These are phyloP conservation scores for Lasioglossum marginatum DNA, from an alignment of 2,888 invertebrate species.

Conservation along the genomic window DNA sequence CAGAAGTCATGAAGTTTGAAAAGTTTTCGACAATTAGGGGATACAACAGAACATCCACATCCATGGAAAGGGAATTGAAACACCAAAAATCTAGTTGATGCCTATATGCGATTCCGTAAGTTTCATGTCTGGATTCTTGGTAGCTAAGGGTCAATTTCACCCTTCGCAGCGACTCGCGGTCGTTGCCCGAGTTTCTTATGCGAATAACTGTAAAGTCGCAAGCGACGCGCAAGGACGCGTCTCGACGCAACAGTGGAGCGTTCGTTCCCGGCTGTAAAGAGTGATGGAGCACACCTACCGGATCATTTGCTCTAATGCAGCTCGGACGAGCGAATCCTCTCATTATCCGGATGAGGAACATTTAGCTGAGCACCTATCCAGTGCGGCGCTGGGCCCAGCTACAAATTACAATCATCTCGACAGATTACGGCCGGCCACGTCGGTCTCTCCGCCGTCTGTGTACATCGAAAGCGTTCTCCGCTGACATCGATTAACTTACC, in stretches of 20 bases:
- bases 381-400: slow-evolving; percentile 37
- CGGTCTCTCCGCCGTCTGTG: slow-evolving; percentile 2
- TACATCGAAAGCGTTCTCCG: slow-evolving; percentile 13
- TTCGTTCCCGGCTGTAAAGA: slow-evolving; percentile 8
- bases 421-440: slow-evolving; percentile 44
- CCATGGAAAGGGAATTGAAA: background rate
- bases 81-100: background rate
- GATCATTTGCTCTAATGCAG: slow-evolving; percentile 72
- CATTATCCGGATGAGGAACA: slow-evolving; percentile 68
- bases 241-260: slow-evolving; percentile 6
- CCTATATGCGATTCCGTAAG: background rate
- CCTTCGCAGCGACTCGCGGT: slow-evolving; percentile 4
- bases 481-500: slow-evolving; percentile 42
- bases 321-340: slow-evolving; percentile 62
- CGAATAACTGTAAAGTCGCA: slow-evolving; percentile 45
- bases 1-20: no score
- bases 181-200: slow-evolving; percentile 53
- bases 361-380: slow-evolving; percentile 64
- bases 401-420: slow-evolving; percentile 70
- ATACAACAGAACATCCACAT: no score
- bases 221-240: slow-evolving; percentile 36
- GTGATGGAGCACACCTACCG: slow-evolving; percentile 52
- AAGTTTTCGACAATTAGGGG: no score
- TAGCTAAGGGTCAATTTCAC: slow-evolving; percentile 2
- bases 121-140: background rate